Base-by-base conservation (phyloP, 2,888 invertebrate species). In the Eupeodes luniger region DNA sequence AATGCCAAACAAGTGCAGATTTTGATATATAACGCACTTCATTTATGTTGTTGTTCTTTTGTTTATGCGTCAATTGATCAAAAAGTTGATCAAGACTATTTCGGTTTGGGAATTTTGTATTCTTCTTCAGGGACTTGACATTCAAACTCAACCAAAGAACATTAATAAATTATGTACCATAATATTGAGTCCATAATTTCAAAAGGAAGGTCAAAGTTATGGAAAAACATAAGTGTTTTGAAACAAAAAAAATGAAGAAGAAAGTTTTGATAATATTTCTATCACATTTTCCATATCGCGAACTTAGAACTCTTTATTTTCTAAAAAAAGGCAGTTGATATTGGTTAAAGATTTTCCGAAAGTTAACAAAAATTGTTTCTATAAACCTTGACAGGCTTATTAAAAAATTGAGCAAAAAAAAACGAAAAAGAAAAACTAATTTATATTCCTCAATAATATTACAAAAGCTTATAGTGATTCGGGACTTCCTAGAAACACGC, bases 11-110 rank as follows among this genome's bases (percentile, higher is more conserved):
- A 79, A 89, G 81, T 90, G 84, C 90, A 90, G 90, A 90, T 90
- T 91, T 91, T 90, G 89, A 90, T 90, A 89, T 90, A 90, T 90
- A 91, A 89, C 89, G 40, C 70, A 76, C 66, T 83, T 87, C 66
- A 83, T 66, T 79, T 62, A 16, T 34, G 44, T 83, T 77, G 77
- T 77, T 79, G 40, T 19, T 69, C n/a, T 89, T 91, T 27, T 27
- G 27, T 27, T 27, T 27, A 27, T 27, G 27, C 27, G 91, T 90
- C 90, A 90, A 91, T 91, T 90, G 90, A 90, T 90, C 90, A 90
- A 87, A 85, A 86, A 53, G 66, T 40, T 55, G 5, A 36, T 34
- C 36, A 51, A 57, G 14, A n/a, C 2, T 27, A 19, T 61, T 49
- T 72, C 14, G 9, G 14, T 53, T 57, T 14, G 10, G 36, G 14